Evolutionary conservation across 2,888 invertebrate species (phyloP).

Genomic region (Chouioia cunea): DNA sequence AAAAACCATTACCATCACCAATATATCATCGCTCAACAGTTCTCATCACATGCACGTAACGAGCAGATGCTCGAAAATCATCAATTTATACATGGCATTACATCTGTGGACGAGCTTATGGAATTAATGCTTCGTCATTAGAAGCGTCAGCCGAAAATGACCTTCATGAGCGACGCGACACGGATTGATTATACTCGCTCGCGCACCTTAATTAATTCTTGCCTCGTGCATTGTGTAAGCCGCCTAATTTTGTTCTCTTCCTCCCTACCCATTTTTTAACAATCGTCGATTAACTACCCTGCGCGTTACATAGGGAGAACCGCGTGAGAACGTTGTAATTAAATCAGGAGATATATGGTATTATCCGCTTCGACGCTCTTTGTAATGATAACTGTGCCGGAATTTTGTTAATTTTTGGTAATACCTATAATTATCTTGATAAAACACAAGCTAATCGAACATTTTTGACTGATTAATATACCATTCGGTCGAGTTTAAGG

Average conservation of each 20-base stretch:
- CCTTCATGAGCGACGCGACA: constrained; percentile 12
- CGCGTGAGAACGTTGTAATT: constrained; percentile 46
- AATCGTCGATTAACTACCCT: constrained; percentile 30
- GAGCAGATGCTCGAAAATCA: not conserved
- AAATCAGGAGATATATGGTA: constrained; percentile 31
- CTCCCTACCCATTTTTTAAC: not conserved
- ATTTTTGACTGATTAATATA: too few relatives aligned
- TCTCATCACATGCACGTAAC: too few relatives aligned
- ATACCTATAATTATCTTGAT: too few relatives aligned
- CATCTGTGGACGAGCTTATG: too few relatives aligned
- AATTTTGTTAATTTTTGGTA: constrained; percentile 4
- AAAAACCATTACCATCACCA: too few relatives aligned
- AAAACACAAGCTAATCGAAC: too few relatives aligned
- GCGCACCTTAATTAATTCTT: constrained; percentile 44
- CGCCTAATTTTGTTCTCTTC: not conserved
- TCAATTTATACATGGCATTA: too few relatives aligned
- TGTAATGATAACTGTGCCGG: constrained; percentile 13
- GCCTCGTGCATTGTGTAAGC: constrained; percentile 7
- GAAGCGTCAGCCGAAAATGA: constrained; percentile 11
- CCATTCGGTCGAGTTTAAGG: too few relatives aligned
- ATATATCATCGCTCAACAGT: too few relatives aligned
- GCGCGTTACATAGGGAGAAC: too few relatives aligned
- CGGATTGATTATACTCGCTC: constrained; percentile 45
- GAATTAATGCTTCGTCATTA: constrained; percentile 59
- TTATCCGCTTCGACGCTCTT: constrained; percentile 23